Percentiles rank a stretch among this genome's conserved stretches.
These are phyloP conservation scores for Andrena bicolor DNA, from an alignment of 2,888 invertebrate genomes.

Conservation along the genomic window DNA sequence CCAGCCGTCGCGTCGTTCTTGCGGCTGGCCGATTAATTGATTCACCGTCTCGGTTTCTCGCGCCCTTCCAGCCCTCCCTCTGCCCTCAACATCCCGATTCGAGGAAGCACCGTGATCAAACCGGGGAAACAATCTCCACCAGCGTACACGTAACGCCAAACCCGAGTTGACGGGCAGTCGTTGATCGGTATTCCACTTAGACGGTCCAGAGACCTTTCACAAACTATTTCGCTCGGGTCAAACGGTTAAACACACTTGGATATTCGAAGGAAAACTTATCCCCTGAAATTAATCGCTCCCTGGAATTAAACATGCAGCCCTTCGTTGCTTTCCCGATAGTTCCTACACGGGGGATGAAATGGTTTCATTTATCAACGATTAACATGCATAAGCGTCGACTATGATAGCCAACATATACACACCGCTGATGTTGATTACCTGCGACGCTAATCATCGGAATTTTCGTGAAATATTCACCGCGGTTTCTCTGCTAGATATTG, in stretches of 20 bases:
- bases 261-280: slow-evolving; percentile 1
- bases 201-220: neutral
- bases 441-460: neutral
- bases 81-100: neutral
- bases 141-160: slow-evolving; percentile 19
- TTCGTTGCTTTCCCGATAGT: neutral
- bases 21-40: slow-evolving; percentile 58
- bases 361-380: neutral
- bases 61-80: neutral
- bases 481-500: neutral
- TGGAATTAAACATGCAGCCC: neutral
- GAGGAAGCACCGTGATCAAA: neutral
- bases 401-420: neutral
- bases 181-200: slow-evolving; percentile 33
- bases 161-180: slow-evolving; percentile 9
- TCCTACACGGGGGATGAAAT: neutral
- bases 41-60: slow-evolving; percentile 35
- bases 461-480: slow-evolving; percentile 30
- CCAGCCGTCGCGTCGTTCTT: neutral
- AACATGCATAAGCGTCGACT: neutral
- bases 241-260: neutral
- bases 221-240: neutral
- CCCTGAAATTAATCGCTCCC: neutral
- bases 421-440: neutral
- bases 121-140: slow-evolving; percentile 10